Evolutionary conservation across 2,888 invertebrate genomes (phyloP), one percentile per base, ranked within the genome.

Genomic region (Cantharis nigra): DNA sequence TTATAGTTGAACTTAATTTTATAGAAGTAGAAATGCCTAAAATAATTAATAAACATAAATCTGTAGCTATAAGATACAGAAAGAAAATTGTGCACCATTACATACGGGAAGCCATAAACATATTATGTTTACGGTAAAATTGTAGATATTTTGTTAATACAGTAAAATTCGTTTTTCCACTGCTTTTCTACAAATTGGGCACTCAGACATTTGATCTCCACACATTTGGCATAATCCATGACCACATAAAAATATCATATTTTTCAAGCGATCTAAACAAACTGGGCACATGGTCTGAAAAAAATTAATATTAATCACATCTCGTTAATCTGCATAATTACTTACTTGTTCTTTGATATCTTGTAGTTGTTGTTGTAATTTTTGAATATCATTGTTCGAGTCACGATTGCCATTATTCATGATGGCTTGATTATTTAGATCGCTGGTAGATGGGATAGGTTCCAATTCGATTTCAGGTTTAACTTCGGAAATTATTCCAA

Each of bases 171-270:
- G 92, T 87, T 98, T 98, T 88, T 98, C 98, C 74, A 99, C 98
- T 77, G 96, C 94, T 90, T 98, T 98, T 83, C 98, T 93, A 88
- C 98, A 99, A 87, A 99, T 98, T 33, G 98, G 98, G 87, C 98
- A 99, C 85, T 98, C 98, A 78, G 95, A 94, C 93, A 98, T 98
- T 85, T 97, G 95, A 91, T 99, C 98, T 30, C 98, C 98, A 89
- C 98, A 99, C 95, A 98, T 97, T 90, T 98, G 98, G 88, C 98
- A 98, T 80, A 98, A 96, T 82, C 98, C 98, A 89, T 99, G 98
- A 7, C 98, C 98, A 89, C 98, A 98, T 67, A 98, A 92, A 91
- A 98, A 98, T 84, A 98, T 98, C 98, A 99, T 98, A 90, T 99
- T 98, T 91, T 98, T 98, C 85, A 98, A 91, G 33, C 98, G 94